Percentiles rank a stretch among this genome's conserved stretches.
phyloP scores from a whole-genome alignment of 2,888 invertebrate genomes.

The Ypsolopha sequella region DNA sequence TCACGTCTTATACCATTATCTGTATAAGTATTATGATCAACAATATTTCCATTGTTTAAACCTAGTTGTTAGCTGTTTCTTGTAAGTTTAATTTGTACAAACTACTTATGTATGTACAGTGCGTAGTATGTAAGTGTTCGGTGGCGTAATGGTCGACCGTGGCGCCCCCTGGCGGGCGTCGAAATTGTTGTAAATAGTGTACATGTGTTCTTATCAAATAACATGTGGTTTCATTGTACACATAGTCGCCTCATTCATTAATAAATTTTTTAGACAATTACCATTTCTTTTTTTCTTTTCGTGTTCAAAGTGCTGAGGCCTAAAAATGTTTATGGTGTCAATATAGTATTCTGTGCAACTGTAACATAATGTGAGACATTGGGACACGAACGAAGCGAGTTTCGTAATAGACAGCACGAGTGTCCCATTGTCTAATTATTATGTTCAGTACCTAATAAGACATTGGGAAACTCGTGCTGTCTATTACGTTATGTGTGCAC shows the following conservation, averaged over 20 bases:
- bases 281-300: conserved; percentile 3
- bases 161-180: conserved; percentile 19
- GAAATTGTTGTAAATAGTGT: conserved; percentile 62
- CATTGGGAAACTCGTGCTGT: neutral
- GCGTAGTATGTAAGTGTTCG: conserved; percentile 24
- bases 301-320: no score
- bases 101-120: conserved; percentile 66
- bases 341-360: no score
- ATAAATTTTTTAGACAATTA: conserved; percentile 69
- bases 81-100: conserved; percentile 61
- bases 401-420: no score
- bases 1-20: conserved; percentile 62
- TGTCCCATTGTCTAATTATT: neutral
- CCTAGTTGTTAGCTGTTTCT: conserved; percentile 42
- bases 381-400: no score
- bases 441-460: neutral
- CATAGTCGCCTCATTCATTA: conserved; percentile 71
- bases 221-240: conserved; percentile 69
- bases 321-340: no score
- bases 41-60: conserved; percentile 64
- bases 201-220: conserved; percentile 61
- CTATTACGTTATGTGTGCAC: neutral
- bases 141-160: conserved; percentile 11
- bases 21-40: conserved; percentile 66
- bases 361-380: no score